A percentile compares a stretch with the other conserved stretches of the same genome.
phyloP scores from a whole-genome alignment of 2,797 vertebrate genomes.

The Neopelma chrysocephalum region DNA sequence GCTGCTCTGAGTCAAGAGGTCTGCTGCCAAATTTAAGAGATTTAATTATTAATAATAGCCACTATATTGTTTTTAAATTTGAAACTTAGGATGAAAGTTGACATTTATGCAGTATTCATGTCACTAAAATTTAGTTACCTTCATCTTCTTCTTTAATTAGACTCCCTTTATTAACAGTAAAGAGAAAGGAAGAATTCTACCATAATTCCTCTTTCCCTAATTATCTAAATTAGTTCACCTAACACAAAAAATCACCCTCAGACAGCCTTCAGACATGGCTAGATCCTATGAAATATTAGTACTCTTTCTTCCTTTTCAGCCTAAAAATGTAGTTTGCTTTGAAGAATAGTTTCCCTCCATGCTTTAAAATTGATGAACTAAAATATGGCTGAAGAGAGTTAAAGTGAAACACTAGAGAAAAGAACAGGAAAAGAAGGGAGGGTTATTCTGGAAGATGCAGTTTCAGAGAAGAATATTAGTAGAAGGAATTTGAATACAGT shows the following conservation, averaged over 20 bases:
- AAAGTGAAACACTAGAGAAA: neutral
- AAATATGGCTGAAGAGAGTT: neutral
- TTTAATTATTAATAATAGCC: neutral
- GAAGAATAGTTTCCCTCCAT: neutral
- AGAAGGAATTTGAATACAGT: neutral
- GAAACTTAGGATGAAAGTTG: neutral
- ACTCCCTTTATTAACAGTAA: neutral
- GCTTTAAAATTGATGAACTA: neutral
- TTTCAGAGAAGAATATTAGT: neutral
- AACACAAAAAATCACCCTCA: neutral
- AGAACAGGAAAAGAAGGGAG: neutral
- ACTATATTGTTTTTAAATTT: neutral
- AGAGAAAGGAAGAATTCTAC: neutral
- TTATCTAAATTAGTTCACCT: neutral
- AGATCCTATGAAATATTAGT: neutral
- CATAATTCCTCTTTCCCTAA: neutral
- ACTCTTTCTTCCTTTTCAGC: neutral
- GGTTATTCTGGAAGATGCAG: neutral
- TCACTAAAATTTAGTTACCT: neutral
- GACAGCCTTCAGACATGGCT: neutral
- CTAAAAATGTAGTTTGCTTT: neutral
- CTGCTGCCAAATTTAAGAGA: neutral
- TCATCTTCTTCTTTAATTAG: neutral
- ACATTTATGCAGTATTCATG: neutral
- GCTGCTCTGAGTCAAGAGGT: neutral